Conservation (phyloP, 2,797 vertebrate genomes). For the Sebastes glaucus region DNA sequence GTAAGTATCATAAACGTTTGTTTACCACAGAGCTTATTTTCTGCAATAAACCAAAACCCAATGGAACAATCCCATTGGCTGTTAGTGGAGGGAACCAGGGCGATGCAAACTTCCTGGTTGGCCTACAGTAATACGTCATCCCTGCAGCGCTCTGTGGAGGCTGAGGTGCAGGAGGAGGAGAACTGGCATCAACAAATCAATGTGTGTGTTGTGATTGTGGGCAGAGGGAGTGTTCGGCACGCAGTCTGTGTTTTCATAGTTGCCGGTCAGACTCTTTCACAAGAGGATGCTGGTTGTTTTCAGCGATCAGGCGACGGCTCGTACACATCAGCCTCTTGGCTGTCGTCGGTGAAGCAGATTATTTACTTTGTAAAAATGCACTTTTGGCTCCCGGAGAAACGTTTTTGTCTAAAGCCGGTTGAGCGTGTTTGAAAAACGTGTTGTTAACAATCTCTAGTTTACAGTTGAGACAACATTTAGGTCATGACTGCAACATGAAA, state of each 20-base stretch:
- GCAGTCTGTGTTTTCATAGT: constrained; percentile 33
- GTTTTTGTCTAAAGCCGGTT: neutral
- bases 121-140: too few species aligned
- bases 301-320: neutral
- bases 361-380: neutral
- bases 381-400: neutral
- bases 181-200: constrained; percentile 22
- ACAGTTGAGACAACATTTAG: neutral
- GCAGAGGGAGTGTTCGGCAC: constrained; percentile 12
- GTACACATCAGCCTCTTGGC: neutral
- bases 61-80: too few species aligned
- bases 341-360: constrained; percentile 2
- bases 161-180: neutral
- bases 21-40: too few species aligned
- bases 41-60: too few species aligned
- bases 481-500: neutral
- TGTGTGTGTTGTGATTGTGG: constrained; percentile 18
- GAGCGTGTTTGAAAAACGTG: neutral
- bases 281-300: neutral
- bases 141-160: neutral
- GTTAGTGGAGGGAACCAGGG: too few species aligned
- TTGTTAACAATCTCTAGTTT: neutral
- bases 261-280: constrained; percentile 5
- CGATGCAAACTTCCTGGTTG: too few species aligned
- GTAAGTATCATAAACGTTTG: too few species aligned